Conservation (phyloP, 2,113 vertebrate genomes). For the Felis catus region DNA sequence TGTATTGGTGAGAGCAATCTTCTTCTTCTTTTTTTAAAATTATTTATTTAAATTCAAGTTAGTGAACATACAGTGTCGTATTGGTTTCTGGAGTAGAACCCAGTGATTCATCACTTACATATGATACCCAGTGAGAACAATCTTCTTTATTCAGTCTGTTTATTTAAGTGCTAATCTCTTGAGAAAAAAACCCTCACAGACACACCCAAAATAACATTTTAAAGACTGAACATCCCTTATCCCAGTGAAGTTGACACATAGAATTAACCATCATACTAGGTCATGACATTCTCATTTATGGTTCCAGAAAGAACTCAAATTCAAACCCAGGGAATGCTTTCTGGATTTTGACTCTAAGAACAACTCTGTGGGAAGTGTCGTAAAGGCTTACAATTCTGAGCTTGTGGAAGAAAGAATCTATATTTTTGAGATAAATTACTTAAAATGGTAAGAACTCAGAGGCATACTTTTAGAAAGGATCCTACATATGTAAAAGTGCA, state of each 20-base stretch:
- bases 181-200: neutral
- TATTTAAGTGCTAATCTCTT: neutral
- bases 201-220: neutral
- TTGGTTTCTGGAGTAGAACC: too few relatives aligned
- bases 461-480: neutral
- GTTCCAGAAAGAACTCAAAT: neutral
- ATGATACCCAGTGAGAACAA: neutral
- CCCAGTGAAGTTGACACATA: neutral
- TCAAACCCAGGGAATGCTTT: neutral
- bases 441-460: neutral
- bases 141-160: neutral
- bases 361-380: neutral
- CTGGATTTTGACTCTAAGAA: neutral
- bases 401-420: neutral
- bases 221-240: neutral
- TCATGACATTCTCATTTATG: neutral
- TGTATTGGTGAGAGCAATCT: neutral
- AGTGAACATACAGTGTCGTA: too few relatives aligned
- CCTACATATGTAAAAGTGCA: neutral
- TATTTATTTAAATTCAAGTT: too few relatives aligned
- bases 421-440: conserved; percentile 22
- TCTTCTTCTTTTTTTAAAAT: neutral
- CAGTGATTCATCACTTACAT: too few relatives aligned
- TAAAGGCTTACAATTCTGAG: neutral
- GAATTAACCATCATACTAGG: neutral